Evolutionary conservation across 2,888 invertebrate genomes (phyloP), one percentile per base, ranked within the genome.

Genomic region (Limnephilus marmoratus): DNA sequence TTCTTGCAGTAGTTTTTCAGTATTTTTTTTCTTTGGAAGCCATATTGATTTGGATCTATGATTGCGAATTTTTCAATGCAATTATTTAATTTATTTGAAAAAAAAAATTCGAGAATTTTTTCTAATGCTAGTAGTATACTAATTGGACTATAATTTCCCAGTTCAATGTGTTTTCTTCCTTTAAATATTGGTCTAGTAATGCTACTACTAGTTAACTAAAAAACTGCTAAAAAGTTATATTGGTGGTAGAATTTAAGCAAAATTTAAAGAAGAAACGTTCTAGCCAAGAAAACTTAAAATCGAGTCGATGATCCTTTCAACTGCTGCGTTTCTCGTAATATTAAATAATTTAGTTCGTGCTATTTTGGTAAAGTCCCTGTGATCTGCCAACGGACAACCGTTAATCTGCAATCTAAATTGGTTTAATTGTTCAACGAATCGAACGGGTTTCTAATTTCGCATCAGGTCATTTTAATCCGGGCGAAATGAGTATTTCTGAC

Each of bases 371-470:
- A 53, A 18, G 24, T 7, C 53, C 24, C 15, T 31, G 18, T 68
- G 53, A 68, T 68, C 24, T 68, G 53, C 53, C 53, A 68, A 9
- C 68, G 68, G 24, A 68, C 68, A 68, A 68, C 68, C 68, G 68
- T 68, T 68, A 68, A 68, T 68, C 68, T 68, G 24, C 68, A 68
- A 68, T 68, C 68, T 68, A 68, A 68, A 68, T 68, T 68, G 68
- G 68, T 68, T 68, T 68, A 68, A n/a, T 68, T 68, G 68, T 68
- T 68, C 68, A 68, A 68, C 68, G 68, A 68, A 68, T 68, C 68
- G n/a, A 68, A 68, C 24, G n/a, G 68, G 24, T 24, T 68, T 68
- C 68, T 68, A 68, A 68, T 68, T 24, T 68, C 68, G 7, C n/a
- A 68, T 68, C 68, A 68, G 68, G 68, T 68, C 68, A 68, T 68